A percentile compares a stretch with the other conserved stretches of the same genome.
Evolutionary conservation across 2,113 vertebrate species (phyloP).

Genomic region (Callipepla californica): DNA sequence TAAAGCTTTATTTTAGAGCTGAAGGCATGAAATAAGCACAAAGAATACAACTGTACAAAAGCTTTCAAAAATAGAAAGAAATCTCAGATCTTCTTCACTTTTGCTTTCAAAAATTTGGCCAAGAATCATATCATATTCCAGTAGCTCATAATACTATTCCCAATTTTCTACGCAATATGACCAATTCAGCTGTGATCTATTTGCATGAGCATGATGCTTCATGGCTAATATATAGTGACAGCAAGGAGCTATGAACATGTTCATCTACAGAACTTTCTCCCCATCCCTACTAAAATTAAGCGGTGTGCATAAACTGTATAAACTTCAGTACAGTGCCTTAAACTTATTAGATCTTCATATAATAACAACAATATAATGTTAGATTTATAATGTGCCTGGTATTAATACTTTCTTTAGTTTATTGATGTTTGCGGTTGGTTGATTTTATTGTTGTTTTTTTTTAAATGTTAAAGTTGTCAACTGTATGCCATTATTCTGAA

Average conservation of each 20-base stretch:
- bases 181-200: conserved; percentile 75
- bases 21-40: conserved; percentile 72
- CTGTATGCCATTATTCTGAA: neutral
- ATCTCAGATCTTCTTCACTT: conserved; percentile 72
- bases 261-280: conserved; percentile 21
- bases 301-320: conserved; percentile 22
- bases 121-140: conserved; percentile 72
- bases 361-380: neutral
- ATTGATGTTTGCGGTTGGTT: neutral
- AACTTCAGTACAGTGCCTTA: neutral
- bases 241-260: conserved; percentile 66
- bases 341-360: conserved; percentile 29
- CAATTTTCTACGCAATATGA: conserved; percentile 68
- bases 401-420: neutral
- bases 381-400: neutral
- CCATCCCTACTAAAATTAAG: conserved; percentile 48
- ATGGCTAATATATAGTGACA: conserved; percentile 79
- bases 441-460: neutral
- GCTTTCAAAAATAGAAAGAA: conserved; percentile 75
- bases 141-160: conserved; percentile 75
- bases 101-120: conserved; percentile 76
- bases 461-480: conserved; percentile 34
- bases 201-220: conserved; percentile 77
- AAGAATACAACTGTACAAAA: conserved; percentile 75
- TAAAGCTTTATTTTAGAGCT: conserved; percentile 74